Conservation (phyloP, 2,797 vertebrate genomes). For the Somateria mollissima region DNA sequence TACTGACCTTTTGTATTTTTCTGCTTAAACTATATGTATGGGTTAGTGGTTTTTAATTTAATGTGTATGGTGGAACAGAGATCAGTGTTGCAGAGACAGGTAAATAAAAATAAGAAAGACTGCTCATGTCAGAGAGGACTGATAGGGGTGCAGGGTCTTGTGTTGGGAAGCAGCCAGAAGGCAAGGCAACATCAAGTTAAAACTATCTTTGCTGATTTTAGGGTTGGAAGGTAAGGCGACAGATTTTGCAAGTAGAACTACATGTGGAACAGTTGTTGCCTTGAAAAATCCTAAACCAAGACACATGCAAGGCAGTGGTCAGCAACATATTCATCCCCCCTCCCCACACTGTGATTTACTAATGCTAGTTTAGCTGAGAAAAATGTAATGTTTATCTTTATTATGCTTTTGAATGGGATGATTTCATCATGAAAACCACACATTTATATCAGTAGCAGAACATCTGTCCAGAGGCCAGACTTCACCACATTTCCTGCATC, state of each 20-base stretch:
- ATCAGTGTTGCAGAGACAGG: not conserved
- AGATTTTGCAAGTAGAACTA: not conserved
- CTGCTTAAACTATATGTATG: not conserved
- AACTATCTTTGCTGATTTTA: not conserved
- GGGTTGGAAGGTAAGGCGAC: fast-evolving
- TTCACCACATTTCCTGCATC: not conserved
- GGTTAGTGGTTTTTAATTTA: not conserved
- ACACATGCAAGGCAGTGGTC: not conserved
- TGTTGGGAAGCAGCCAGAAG: not conserved
- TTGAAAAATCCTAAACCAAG: not conserved
- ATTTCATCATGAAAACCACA: not conserved
- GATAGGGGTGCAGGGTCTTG: not conserved
- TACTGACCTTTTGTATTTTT: not conserved
- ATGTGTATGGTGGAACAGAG: not conserved
- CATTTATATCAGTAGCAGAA: not conserved
- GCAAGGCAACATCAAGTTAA: not conserved
- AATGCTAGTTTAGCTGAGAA: not conserved
- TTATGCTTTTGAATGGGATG: not conserved
- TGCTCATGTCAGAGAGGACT: not conserved
- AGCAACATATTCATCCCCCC: not conserved
- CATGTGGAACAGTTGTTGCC: not conserved
- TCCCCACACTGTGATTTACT: not conserved
- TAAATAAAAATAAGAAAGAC: not conserved
- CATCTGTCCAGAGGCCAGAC: not conserved
- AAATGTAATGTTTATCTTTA: not conserved